A percentile compares a stretch with the other conserved stretches of the same genome.
Conservation (phyloP, 2,888 invertebrate genomes). For the Tridacna gigas region DNA sequence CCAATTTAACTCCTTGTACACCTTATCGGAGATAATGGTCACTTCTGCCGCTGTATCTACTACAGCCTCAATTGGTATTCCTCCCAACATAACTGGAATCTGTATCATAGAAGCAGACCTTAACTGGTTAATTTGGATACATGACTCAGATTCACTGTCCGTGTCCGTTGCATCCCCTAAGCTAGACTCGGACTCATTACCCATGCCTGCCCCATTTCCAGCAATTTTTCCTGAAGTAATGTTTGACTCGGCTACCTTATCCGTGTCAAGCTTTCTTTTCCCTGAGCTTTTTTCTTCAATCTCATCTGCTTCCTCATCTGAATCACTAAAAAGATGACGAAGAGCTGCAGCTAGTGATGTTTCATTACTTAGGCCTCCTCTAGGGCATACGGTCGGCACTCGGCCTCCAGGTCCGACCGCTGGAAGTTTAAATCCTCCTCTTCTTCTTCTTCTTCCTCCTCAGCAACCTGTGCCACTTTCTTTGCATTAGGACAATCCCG, state of each 20-base stretch:
- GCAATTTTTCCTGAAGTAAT: background rate
- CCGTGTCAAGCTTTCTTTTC: background rate
- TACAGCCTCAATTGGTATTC: background rate
- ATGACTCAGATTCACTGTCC: background rate
- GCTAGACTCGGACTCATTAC: background rate
- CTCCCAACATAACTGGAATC: background rate
- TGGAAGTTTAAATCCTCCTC: constrained; percentile 10
- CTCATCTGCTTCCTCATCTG: background rate
- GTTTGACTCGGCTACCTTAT: background rate
- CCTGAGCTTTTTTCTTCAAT: background rate
- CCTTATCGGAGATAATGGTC: background rate
- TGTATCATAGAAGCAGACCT: constrained; percentile 1
- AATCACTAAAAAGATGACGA: background rate
- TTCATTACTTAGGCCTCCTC: background rate
- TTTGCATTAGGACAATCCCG: background rate
- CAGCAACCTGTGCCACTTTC: background rate
- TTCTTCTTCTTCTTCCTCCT: background rate
- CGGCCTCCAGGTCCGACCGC: constrained; percentile 11
- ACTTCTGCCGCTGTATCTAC: background rate
- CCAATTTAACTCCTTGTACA: background rate
- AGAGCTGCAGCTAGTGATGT: background rate
- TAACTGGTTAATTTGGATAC: background rate
- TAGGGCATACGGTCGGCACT: background rate
- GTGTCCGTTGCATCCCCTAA: background rate
- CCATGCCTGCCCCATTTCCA: background rate